Conservation (phyloP, 2,797 vertebrate species). For the Huso huso region DNA sequence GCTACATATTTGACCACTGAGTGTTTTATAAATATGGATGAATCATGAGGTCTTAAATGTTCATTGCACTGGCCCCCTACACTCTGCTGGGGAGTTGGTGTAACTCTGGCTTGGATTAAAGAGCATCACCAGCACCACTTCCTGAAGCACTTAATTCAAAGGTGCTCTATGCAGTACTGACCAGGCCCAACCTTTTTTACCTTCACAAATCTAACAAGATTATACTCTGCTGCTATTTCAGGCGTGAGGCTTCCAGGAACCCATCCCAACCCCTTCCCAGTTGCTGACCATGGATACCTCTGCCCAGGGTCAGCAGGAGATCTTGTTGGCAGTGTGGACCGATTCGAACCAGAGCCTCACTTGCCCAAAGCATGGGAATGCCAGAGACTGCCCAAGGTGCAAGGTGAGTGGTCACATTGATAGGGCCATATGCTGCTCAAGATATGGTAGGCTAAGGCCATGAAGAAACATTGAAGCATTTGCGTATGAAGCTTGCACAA, state of each 20-base stretch:
- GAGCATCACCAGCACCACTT: no score
- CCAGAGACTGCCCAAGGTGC: slow-evolving; percentile 40
- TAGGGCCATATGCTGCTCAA: no score
- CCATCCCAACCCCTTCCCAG: slow-evolving; percentile 44
- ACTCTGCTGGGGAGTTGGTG: background rate
- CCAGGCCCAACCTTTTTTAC: slow-evolving; percentile 22
- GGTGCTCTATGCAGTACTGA: background rate
- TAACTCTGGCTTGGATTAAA: background rate
- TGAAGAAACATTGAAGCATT: no score
- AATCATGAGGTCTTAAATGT: background rate
- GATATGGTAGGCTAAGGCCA: no score
- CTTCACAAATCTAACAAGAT: slow-evolving; percentile 39
- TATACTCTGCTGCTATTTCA: slow-evolving; percentile 21
- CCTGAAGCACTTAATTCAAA: background rate
- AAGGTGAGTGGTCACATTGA: slow-evolving; percentile 46
- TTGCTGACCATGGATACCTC: slow-evolving; percentile 52
- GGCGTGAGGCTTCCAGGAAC: slow-evolving; percentile 39
- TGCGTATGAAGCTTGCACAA: no score
- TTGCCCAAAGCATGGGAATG: slow-evolving; percentile 36
- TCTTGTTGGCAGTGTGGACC: slow-evolving; percentile 51
- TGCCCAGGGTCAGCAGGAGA: slow-evolving; percentile 56
- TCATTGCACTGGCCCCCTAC: background rate
- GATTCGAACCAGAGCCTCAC: slow-evolving; percentile 38
- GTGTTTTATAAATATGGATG: background rate
- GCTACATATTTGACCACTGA: background rate